Conservation (phyloP, 2,113 vertebrate species). For the Xyrauchen texanus region DNA sequence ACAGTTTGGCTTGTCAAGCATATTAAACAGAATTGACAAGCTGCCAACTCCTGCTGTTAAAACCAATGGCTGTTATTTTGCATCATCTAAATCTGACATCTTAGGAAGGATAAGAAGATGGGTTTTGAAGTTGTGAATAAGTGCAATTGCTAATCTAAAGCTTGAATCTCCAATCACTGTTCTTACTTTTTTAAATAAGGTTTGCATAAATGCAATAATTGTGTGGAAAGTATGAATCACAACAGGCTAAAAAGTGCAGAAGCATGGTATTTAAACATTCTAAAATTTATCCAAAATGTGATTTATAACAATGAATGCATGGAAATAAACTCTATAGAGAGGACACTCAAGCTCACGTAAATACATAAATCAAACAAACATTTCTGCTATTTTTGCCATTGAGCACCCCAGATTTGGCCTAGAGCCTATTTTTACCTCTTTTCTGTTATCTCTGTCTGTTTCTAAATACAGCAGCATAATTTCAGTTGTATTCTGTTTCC, state of each 20-base stretch:
- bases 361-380: constrained; percentile 12
- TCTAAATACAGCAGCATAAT: constrained; percentile 58
- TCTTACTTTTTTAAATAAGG: no score
- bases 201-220: background rate
- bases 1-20: constrained; percentile 1
- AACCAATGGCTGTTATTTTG: constrained; percentile 32
- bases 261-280: background rate
- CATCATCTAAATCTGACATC: constrained; percentile 35
- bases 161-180: background rate
- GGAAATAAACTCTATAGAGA: background rate
- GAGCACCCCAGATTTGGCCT: constrained; percentile 48
- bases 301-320: background rate
- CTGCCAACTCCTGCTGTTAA: constrained; percentile 36
- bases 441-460: constrained; percentile 53
- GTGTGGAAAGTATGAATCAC: background rate
- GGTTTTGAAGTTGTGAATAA: background rate
- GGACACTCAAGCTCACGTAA: background rate
- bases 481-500: constrained; percentile 59
- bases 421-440: constrained; percentile 45
- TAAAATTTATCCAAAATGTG: background rate
- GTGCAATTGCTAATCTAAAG: background rate
- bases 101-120: constrained; percentile 32
- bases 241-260: background rate
- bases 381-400: constrained; percentile 12
- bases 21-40: constrained; percentile 34